Base-by-base conservation (phyloP, 2,113 vertebrate species). In the Scortum barcoo region DNA sequence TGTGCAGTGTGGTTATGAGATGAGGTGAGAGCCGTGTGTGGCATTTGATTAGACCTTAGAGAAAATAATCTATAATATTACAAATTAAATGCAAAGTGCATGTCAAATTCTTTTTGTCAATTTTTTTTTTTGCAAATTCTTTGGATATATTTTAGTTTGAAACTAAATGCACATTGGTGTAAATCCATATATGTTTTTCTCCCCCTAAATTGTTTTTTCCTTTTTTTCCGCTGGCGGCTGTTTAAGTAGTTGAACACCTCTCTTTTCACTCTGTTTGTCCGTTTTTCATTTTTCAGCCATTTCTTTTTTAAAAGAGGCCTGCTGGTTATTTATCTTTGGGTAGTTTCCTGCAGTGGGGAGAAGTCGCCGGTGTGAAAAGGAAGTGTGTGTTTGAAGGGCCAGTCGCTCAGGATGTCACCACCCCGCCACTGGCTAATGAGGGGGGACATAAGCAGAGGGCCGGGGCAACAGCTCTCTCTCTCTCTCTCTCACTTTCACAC, bases 351-450 rank as follows among this genome's bases (percentile, higher is more conserved):
- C 78, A 33, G 82, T 36, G 73, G 77, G 85, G 83, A 93, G 92
- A 93, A 95, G 93, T 94, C 56, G 76, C 81, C 51, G 83, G 90
- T 91, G 89, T 80, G 86, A 92, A 94, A 86, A 94, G 95, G 93
- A 95, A 95, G 91, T 86, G 91, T 91, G 93, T 94, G 92, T 93
- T 94, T 95, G 93, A 94, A 94, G 93, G 90, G 91, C 89, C 90
- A 79, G 90, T 88, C 91, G 87, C 87, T 93, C 94, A 95, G 95
- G 95, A 95, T 96, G 86, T 95, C 95, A 94, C 95, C 72, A 36
- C 91, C 94, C 91, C 86, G 88, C 91, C 88, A 85, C 81, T 90
- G 88, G 89, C 89, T 94, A 93, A 95, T 93, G 93, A 93, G 95
- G 90, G 90, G 68, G 93, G 93, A 94, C 88, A 91, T 92, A 86